Conservation (phyloP, 1,140 invertebrate genomes). For the Trachymyrmex septentrionalis region DNA sequence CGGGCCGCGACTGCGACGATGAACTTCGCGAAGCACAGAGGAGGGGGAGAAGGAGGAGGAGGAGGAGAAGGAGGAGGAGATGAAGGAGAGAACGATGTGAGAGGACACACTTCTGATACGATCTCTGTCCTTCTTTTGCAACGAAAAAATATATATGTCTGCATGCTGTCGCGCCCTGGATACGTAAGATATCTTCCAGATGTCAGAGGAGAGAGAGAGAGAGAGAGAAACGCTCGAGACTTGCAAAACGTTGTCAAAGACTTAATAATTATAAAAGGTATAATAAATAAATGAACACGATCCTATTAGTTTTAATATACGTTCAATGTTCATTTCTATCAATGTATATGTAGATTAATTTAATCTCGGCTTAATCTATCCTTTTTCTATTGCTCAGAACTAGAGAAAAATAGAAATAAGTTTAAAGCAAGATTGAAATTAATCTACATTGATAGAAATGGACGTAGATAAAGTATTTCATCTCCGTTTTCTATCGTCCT, state of each 20-base stretch:
- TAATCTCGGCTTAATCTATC: no score
- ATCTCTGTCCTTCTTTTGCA: constrained; percentile 15
- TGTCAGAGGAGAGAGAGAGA: neutral
- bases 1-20: constrained; percentile 68
- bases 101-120: constrained; percentile 21
- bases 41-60: neutral
- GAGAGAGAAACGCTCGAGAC: neutral
- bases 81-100: neutral
- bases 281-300: neutral
- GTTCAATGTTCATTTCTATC: neutral
- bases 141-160: neutral
- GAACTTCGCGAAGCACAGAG: constrained; percentile 60
- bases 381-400: no score
- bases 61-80: neutral
- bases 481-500: neutral
- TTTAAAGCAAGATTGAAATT: no score
- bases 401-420: no score
- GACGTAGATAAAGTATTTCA: neutral
- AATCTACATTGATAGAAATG: no score
- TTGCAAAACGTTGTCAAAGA: neutral
- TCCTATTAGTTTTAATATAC: neutral
- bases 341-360: no score
- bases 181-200: neutral
- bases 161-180: neutral
- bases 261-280: neutral